Evolutionary conservation across 2,888 invertebrate genomes (phyloP).

Genomic region (Dusona sp.): DNA sequence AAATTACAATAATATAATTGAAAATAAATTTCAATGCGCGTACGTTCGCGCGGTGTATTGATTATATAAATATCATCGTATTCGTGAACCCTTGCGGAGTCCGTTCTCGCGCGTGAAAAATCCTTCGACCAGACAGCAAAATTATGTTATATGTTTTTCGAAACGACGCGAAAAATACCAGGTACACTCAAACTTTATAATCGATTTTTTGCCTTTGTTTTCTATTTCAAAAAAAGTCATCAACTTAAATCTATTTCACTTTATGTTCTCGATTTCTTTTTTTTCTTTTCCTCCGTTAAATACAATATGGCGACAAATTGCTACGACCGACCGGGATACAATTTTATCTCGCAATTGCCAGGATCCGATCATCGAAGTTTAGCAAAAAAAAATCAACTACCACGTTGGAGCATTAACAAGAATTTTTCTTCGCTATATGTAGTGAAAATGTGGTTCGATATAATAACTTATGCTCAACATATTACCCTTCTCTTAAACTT

Average conservation of each 20-base stretch:
- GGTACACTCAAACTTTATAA: conserved; percentile 29
- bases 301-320: conserved; percentile 76
- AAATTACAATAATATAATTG: conserved; percentile 58
- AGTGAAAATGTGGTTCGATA: conserved; percentile 55
- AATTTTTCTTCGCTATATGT: conserved; percentile 29
- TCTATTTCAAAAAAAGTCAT: conserved; percentile 21
- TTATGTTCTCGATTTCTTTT: conserved; percentile 13
- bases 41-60: not conserved
- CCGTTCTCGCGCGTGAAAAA: not conserved
- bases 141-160: not conserved
- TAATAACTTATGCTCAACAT: conserved; percentile 17
- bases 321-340: conserved; percentile 48
- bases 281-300: conserved; percentile 18
- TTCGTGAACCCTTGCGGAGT: conserved; percentile 5
- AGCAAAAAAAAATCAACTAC: conserved; percentile 7
- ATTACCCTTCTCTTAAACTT: conserved; percentile 15
- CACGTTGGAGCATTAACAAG: conserved; percentile 11
- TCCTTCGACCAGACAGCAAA: not conserved
- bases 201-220: not conserved
- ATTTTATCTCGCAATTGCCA: not conserved
- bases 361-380: not conserved
- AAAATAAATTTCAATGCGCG: conserved; percentile 55
- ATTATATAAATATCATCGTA: not conserved
- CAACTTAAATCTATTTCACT: conserved; percentile 30
- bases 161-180: conserved; percentile 48